Evolutionary conservation across 1,140 invertebrate genomes (phyloP), one percentile per base, ranked within the genome.

Genomic region (Bombyx mori): DNA sequence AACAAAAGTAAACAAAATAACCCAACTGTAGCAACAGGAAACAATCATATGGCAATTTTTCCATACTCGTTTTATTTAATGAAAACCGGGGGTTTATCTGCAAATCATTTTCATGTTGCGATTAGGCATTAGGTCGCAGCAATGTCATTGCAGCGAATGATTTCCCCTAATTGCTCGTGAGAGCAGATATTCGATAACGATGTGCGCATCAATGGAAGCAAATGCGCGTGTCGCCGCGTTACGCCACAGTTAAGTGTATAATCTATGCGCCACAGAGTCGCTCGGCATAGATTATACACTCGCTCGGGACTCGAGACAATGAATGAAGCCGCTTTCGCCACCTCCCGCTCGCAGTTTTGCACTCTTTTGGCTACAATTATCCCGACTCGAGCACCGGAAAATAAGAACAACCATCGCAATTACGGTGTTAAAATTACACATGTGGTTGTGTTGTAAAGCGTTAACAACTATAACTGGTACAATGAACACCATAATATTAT

Each of bases 181-280:
- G 59, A 61, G 50, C 56, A 47, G 57, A 65, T 56, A 66, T 58
- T 50, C 55, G 56, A 44, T 44, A 44, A 54, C 61, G 52, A 60
- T 43, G 58, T 54, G 68, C 69, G 79, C 79, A 76, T 84, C 81
- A 81, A 83, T 84, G 71, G 67, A 72, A 50, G 71, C 77, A 79
- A 76, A 84, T 66, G 73, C 79, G 77, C 83, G 79, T 86, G 80
- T 86, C 82, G 77, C 79, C 80, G 73, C 63, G 72, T 83, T 82
- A 73, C 79, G 75, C 72, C 72, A 83, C 62, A 65, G 58, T n/a
- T n/a, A n/a, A n/a, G n/a, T n/a, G n/a, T n/a, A n/a, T n/a, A n/a
- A n/a, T n/a, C n/a, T n/a, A n/a, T n/a, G n/a, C 79, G 75, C 72
- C 72, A 83, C 62, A 65, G 58, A 42, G 10, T 35, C 54, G 7